Evolutionary conservation across 2,797 vertebrate species (phyloP).

Genomic region (Pseudomugil gertrudae): DNA sequence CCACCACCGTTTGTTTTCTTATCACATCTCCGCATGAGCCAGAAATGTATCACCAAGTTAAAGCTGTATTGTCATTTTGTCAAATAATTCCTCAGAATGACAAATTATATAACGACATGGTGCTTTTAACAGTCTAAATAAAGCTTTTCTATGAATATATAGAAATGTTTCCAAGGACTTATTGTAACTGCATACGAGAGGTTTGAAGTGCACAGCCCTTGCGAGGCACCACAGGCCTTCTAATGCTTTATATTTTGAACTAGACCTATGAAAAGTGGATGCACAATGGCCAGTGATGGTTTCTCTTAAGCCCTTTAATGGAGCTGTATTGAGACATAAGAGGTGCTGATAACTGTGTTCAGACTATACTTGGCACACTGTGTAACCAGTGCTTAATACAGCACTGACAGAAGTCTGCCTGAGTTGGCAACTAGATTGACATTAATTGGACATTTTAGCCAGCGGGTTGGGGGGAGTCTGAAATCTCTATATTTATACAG

Average conservation of each 20-base stretch:
- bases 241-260: conserved; percentile 43
- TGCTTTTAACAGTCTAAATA: not conserved
- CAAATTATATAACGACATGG: not conserved
- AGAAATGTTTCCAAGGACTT: not conserved
- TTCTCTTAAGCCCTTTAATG: conserved; percentile 51
- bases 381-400: conserved; percentile 22
- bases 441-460: conserved; percentile 68
- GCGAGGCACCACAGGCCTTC: conserved; percentile 11
- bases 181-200: conserved; percentile 14
- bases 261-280: conserved; percentile 29
- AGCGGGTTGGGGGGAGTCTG: conserved; percentile 10
- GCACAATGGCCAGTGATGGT: conserved; percentile 34
- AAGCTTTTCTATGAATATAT: conserved; percentile 8
- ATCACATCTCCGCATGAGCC: too few species aligned
- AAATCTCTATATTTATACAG: conserved; percentile 58
- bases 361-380: conserved; percentile 26
- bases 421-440: conserved; percentile 56
- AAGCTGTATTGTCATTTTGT: not conserved
- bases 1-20: too few species aligned
- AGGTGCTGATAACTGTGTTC: conserved; percentile 36
- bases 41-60: too few species aligned
- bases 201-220: conserved; percentile 32
- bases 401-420: conserved; percentile 34
- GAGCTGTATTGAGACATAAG: conserved; percentile 33
- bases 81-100: not conserved